A percentile compares a stretch with the other conserved stretches of the same genome.
Evolutionary conservation across 2,113 vertebrate genomes (phyloP).

Genomic region (Poeciliopsis turrubarensis): DNA sequence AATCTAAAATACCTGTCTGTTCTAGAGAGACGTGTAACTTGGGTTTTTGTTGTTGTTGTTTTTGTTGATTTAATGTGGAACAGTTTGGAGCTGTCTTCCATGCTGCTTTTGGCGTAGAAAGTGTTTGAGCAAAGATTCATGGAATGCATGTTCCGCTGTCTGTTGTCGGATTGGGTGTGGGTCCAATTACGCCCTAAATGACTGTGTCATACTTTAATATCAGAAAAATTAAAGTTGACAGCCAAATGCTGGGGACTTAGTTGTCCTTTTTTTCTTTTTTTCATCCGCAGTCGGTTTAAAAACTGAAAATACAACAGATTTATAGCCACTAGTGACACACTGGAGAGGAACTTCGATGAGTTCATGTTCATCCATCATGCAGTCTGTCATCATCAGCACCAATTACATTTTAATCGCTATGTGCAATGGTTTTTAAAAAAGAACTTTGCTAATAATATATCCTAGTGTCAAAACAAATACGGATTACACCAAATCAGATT

Average conservation of each 20-base stretch:
- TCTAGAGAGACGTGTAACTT: too few species aligned
- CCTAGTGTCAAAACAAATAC: background rate
- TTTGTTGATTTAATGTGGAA: background rate
- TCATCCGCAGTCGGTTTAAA: too few species aligned
- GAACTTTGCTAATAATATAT: background rate
- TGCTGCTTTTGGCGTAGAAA: background rate
- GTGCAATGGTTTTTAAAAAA: background rate
- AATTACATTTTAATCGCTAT: background rate
- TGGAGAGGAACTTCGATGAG: background rate
- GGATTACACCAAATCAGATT: background rate
- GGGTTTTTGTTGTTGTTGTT: background rate
- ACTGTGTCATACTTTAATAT: conserved; percentile 45
- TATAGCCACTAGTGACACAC: background rate
- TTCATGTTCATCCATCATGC: background rate
- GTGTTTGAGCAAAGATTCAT: conserved; percentile 20
- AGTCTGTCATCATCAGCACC: background rate
- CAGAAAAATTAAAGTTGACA: conserved; percentile 49
- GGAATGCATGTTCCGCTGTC: conserved; percentile 33
- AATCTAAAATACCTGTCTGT: too few species aligned
- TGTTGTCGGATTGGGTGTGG: conserved; percentile 46
- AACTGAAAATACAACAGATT: conserved; percentile 4
- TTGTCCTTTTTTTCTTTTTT: background rate
- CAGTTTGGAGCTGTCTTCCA: background rate
- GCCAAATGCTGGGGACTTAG: conserved; percentile 5
- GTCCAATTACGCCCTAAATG: conserved; percentile 55